Percentiles rank a stretch among this genome's conserved stretches.
These are phyloP conservation scores for Chiloscyllium plagiosum DNA, from an alignment of 2,113 vertebrate species.

Conservation along the genomic window DNA sequence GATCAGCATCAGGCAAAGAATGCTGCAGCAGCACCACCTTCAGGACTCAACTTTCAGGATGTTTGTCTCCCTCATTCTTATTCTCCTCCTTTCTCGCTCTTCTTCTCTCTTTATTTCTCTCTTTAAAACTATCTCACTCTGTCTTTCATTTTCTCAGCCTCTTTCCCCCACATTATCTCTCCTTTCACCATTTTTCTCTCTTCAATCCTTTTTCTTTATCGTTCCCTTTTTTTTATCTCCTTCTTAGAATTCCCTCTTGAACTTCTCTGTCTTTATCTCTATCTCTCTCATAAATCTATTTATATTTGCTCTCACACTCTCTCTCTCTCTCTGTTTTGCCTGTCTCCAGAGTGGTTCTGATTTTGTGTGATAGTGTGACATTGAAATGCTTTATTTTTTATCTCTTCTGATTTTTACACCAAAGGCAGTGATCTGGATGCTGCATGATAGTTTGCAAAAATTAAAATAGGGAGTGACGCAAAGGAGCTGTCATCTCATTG, in stretches of 20 bases:
- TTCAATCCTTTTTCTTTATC: not conserved
- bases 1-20: not conserved
- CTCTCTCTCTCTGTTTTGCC: too few species aligned
- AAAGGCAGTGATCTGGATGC: not conserved
- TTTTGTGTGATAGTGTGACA: not conserved
- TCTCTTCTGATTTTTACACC: not conserved
- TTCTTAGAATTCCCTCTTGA: not conserved
- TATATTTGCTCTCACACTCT: not conserved
- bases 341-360: not conserved
- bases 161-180: not conserved
- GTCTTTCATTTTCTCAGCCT: not conserved
- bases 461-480: not conserved
- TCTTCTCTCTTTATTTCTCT: too few species aligned
- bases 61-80: not conserved
- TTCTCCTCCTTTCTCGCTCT: too few species aligned
- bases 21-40: constrained; percentile 25
- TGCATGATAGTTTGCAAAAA: not conserved
- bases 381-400: not conserved
- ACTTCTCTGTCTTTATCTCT: not conserved
- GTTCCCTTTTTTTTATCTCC: not conserved
- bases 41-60: not conserved
- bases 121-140: too few species aligned
- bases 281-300: not conserved
- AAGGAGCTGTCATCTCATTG: not conserved
- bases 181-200: not conserved